Base-by-base conservation (phyloP, 2,113 vertebrate species). In the Chinchilla lanigera region DNA sequence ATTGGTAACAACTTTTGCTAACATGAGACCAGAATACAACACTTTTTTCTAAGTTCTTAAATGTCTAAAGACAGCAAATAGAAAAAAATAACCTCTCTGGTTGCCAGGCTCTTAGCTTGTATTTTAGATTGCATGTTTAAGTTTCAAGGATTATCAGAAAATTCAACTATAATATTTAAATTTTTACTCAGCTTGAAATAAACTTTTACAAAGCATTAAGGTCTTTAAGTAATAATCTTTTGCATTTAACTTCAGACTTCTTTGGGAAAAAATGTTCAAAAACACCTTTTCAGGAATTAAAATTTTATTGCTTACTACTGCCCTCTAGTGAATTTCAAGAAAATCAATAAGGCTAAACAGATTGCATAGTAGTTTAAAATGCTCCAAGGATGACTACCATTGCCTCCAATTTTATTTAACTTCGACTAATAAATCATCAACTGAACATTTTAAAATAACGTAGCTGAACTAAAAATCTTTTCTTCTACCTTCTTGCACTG, bases 221-320 rank as follows among this genome's bases (percentile, higher is more conserved):
- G 12, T 90, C 26, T 95, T 95, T 67, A 92, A 96, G 54, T 77
- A 97, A 86, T 20, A 56, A 77, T 67, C 41, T 94, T 97, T 85
- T 77, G 35, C 93, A 93, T 89, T 96, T 85, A 97, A 90, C 38
- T 41, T 94, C 44, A 86, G 41, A 86, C 2, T 77, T 91, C 16
- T 75, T 89, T 50, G 41, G 8, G 41, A 83, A 71, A 90, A 94
- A 77, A 35, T 58, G 58, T 16, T 24, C 4, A 87, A 91, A 67
- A 65, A 13, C 17, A 10, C 50, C 1, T 93, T 50, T 92, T 61
- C 80, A 95, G 41, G 96, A 97, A 65, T 24, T 58, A 6, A 93
- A 97, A 98, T 99, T 99, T 98, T 98, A 98, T 98, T 99, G 99
- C 99, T 98, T 98, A 99, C 98, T 98, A 99, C 99, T 99, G 99